phyloP scores from a whole-genome alignment of 2,113 vertebrate species.

The Eublepharis macularius region DNA sequence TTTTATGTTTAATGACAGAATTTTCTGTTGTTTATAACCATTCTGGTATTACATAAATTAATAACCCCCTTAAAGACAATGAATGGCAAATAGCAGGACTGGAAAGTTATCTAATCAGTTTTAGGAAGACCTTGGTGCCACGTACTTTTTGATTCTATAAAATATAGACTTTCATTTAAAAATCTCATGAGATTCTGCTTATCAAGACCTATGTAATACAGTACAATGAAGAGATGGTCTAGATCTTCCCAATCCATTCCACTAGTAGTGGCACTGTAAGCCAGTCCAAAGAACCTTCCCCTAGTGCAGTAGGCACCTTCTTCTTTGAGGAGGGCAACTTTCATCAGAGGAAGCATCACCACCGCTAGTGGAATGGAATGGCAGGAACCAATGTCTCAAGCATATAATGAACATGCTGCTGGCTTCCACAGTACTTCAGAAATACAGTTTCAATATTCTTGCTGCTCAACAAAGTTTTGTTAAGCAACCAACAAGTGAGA shows the following conservation, averaged over 20 bases:
- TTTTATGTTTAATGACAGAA: neutral
- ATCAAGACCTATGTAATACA: neutral
- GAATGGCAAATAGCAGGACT: neutral
- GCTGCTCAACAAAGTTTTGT: neutral
- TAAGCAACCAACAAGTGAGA: neutral
- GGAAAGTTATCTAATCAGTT: neutral
- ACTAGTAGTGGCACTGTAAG: neutral
- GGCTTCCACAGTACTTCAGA: neutral
- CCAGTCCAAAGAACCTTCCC: too few species aligned
- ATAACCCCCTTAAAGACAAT: neutral
- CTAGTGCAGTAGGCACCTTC: too few species aligned
- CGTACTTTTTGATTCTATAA: neutral
- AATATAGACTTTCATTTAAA: neutral
- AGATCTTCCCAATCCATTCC: neutral
- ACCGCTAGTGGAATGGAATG: too few species aligned
- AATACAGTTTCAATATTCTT: neutral
- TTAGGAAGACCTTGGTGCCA: neutral
- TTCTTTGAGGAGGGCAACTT: too few species aligned
- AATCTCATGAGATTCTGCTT: neutral
- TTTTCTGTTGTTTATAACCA: neutral
- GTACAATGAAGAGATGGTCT: neutral
- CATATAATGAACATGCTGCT: neutral
- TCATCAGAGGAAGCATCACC: neutral
- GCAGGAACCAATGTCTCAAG: neutral
- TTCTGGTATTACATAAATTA: neutral